These are phyloP conservation scores for Zaprionus bogoriensis DNA, from an alignment of 2,888 invertebrate species.

Conservation along the genomic window DNA sequence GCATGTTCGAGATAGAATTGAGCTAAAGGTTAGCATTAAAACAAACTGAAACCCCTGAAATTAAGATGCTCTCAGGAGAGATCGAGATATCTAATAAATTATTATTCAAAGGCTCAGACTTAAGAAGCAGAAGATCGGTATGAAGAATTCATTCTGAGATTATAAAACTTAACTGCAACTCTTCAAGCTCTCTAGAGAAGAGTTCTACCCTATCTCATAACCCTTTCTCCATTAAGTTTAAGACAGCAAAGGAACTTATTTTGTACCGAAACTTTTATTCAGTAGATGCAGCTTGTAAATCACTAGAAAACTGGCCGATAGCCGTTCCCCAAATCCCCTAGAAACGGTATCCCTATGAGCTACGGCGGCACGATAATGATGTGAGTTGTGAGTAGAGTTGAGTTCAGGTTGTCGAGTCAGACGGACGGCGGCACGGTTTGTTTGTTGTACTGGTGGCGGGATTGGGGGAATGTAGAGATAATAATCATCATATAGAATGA, in stretches of 20 bases:
- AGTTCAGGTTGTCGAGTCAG: slow-evolving; percentile 1
- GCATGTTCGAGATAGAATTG: too few relatives aligned
- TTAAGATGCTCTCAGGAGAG: too few relatives aligned
- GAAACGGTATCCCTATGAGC: slow-evolving; percentile 50
- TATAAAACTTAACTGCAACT: too few relatives aligned
- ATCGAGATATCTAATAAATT: too few relatives aligned
- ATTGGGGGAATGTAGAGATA: too few relatives aligned
- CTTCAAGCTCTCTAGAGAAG: too few relatives aligned
- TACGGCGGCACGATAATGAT: slow-evolving; percentile 5
- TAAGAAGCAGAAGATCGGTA: too few relatives aligned
- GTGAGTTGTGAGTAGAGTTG: slow-evolving; percentile 2
- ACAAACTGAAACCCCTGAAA: not conserved
- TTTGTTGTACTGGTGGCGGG: slow-evolving; percentile 1
- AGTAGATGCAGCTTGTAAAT: slow-evolving; percentile 80
- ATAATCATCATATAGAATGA: too few relatives aligned
- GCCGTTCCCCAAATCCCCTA: slow-evolving; percentile 57
- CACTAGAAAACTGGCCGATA: slow-evolving; percentile 66
- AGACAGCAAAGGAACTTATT: slow-evolving; percentile 35
- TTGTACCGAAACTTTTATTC: slow-evolving; percentile 83
- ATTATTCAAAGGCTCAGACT: too few relatives aligned
- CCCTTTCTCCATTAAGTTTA: not conserved
- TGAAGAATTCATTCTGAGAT: too few relatives aligned
- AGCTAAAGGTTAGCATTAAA: too few relatives aligned
- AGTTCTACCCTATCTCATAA: not conserved
- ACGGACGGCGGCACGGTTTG: slow-evolving; percentile 56